These are phyloP conservation scores for Notodromas monacha DNA, from an alignment of 2,888 invertebrate species.

Conservation along the genomic window DNA sequence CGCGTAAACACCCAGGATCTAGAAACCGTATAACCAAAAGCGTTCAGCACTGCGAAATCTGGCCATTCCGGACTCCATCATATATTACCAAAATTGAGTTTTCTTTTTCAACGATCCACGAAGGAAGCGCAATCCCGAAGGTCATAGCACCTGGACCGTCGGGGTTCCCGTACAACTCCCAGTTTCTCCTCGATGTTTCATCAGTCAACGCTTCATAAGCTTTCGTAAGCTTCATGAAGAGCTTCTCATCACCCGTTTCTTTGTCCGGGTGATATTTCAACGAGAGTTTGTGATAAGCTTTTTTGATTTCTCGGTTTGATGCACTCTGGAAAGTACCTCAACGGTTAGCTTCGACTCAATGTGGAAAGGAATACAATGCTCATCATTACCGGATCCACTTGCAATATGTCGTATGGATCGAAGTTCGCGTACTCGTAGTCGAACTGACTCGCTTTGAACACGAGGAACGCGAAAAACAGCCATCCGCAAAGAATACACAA, in stretches of 20 bases:
- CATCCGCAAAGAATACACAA: slow-evolving; percentile 43
- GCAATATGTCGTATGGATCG: slow-evolving; percentile 86
- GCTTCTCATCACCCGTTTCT: slow-evolving; percentile 79
- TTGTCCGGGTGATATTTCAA: slow-evolving; percentile 87
- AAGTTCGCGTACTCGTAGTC: slow-evolving; percentile 96
- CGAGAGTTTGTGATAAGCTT: slow-evolving; percentile 72
- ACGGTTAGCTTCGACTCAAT: neutral
- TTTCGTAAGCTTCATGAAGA: slow-evolving; percentile 89
- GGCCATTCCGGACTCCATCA: no score
- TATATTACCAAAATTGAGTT: slow-evolving; percentile 59
- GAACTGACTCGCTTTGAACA: slow-evolving; percentile 75
- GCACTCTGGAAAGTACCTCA: slow-evolving; percentile 26
- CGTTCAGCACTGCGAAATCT: neutral
- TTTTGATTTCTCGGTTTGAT: slow-evolving; percentile 59
- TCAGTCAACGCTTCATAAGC: slow-evolving; percentile 60
- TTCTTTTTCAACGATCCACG: slow-evolving; percentile 98
- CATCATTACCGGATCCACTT: slow-evolving; percentile 33
- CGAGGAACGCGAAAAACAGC: slow-evolving; percentile 40
- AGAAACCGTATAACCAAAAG: slow-evolving; percentile 12
- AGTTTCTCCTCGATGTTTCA: slow-evolving; percentile 82
- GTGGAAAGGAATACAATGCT: neutral
- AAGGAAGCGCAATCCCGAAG: slow-evolving; percentile 93
- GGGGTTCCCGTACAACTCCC: slow-evolving; percentile 97
- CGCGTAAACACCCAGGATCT: slow-evolving; percentile 56
- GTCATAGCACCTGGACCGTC: slow-evolving; percentile 98